phyloP scores from a whole-genome alignment of 2,888 invertebrate genomes.

The Andrena minutula region DNA sequence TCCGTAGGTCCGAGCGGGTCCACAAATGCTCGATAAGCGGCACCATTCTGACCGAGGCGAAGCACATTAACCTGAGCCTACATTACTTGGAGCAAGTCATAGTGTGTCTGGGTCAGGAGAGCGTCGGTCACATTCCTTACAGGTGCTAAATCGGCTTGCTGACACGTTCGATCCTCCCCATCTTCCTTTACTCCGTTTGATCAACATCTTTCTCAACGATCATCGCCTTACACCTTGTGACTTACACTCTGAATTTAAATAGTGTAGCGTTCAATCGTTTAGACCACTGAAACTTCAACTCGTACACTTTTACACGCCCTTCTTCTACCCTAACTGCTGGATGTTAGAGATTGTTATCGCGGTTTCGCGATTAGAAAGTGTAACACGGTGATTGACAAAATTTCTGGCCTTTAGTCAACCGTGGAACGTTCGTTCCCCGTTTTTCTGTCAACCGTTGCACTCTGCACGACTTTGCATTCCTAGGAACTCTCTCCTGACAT shows the following conservation, averaged over 20 bases:
- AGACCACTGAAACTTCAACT: too few relatives aligned
- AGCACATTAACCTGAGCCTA: conserved; percentile 86
- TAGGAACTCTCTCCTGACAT: conserved; percentile 86
- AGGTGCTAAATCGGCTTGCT: conserved; percentile 74
- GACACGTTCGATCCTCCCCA: neutral
- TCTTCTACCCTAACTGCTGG: too few relatives aligned
- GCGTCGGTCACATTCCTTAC: conserved; percentile 83
- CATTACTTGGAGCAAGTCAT: conserved; percentile 87
- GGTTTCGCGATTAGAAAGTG: conserved; percentile 7
- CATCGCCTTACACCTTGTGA: neutral
- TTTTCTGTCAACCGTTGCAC: neutral
- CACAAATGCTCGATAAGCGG: conserved; percentile 85
- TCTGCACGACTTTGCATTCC: conserved; percentile 49
- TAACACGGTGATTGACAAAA: neutral
- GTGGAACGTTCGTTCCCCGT: neutral
- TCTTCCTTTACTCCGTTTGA: neutral
- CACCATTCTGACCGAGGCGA: conserved; percentile 85
- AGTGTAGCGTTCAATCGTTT: too few relatives aligned
- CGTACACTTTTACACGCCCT: neutral
- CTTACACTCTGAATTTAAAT: neutral
- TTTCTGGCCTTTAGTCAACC: conserved; percentile 1
- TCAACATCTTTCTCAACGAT: neutral
- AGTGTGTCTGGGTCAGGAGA: conserved; percentile 82
- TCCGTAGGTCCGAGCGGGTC: conserved; percentile 86
- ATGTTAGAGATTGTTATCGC: neutral